Conservation (phyloP, 2,113 vertebrate genomes). For the Colossoma macropomum region DNA sequence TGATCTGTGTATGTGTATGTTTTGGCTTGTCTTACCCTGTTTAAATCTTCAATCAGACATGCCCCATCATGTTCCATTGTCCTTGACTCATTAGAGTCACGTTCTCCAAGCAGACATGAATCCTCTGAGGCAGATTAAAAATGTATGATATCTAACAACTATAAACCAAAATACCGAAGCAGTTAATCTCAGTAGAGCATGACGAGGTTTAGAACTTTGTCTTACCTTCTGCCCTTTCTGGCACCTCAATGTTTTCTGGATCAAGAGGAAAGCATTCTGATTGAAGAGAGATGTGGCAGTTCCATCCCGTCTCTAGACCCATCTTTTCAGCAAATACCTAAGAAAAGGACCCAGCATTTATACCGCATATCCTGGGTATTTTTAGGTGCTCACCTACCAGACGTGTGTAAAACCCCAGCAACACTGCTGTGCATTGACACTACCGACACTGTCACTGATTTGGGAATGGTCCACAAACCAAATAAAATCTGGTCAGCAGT, state of each 20-base stretch:
- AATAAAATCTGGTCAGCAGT: no score
- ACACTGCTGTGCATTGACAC: no score
- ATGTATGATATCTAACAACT: not conserved
- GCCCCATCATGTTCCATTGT: constrained; percentile 43
- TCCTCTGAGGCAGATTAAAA: constrained; percentile 25
- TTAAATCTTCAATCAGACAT: constrained; percentile 55
- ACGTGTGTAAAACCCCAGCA: no score
- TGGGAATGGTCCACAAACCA: no score
- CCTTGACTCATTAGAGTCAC: constrained; percentile 28
- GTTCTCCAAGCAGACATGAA: constrained; percentile 23
- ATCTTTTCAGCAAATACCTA: constrained; percentile 59
- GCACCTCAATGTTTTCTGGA: constrained; percentile 27
- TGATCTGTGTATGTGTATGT: not conserved
- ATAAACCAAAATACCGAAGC: not conserved
- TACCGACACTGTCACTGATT: no score
- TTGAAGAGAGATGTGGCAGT: constrained; percentile 58
- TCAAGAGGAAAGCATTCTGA: constrained; percentile 53
- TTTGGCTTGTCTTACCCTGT: constrained; percentile 50
- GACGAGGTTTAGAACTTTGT: not conserved
- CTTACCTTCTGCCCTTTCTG: constrained; percentile 18
- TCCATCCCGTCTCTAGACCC: constrained; percentile 54
- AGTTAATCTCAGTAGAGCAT: not conserved
- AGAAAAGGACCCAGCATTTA: not conserved
- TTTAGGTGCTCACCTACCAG: no score
- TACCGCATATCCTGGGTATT: no score